phyloP scores from a whole-genome alignment of 2,888 invertebrate species.

The Hecatera dysodea region DNA sequence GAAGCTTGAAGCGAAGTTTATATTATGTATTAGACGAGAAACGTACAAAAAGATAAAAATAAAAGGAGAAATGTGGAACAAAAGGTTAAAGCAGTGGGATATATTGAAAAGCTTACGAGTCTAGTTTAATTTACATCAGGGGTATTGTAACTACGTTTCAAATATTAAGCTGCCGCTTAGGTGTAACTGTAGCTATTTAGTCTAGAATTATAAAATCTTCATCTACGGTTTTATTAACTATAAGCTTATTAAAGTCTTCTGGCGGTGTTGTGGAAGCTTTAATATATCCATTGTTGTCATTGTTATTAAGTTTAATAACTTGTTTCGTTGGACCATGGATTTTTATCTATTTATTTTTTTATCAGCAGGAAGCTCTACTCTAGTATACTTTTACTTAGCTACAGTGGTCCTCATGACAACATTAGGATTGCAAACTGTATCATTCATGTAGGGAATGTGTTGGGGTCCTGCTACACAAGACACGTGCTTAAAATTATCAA shows the following conservation, averaged over 20 bases:
- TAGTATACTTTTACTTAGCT: constrained; percentile 74
- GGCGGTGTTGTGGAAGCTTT: constrained; percentile 82
- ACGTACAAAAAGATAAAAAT: constrained; percentile 53
- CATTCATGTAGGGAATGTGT: constrained; percentile 83
- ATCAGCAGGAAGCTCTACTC: constrained; percentile 78
- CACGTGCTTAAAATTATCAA: constrained; percentile 89
- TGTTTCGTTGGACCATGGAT: constrained; percentile 67
- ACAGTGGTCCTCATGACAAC: constrained; percentile 86
- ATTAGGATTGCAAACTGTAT: constrained; percentile 75
- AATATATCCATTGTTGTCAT: constrained; percentile 79
- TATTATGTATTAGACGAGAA: constrained; percentile 31
- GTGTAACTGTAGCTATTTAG: constrained; percentile 72
- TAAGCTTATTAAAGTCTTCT: constrained; percentile 76
- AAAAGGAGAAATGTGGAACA: constrained; percentile 63
- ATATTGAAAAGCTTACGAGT: constrained; percentile 59
- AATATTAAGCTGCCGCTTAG: constrained; percentile 70
- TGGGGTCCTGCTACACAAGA: constrained; percentile 88
- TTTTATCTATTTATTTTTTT: constrained; percentile 50
- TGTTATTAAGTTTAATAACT: constrained; percentile 62
- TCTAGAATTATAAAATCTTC: constrained; percentile 67
- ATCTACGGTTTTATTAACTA: constrained; percentile 73
- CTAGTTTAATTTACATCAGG: constrained; percentile 52
- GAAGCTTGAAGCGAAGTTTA: constrained; percentile 72
- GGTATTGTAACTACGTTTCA: constrained; percentile 59
- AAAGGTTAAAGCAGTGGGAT: constrained; percentile 71